Evolutionary conservation across 2,113 vertebrate species (phyloP).

Genomic region (Paedocypris sp.): DNA sequence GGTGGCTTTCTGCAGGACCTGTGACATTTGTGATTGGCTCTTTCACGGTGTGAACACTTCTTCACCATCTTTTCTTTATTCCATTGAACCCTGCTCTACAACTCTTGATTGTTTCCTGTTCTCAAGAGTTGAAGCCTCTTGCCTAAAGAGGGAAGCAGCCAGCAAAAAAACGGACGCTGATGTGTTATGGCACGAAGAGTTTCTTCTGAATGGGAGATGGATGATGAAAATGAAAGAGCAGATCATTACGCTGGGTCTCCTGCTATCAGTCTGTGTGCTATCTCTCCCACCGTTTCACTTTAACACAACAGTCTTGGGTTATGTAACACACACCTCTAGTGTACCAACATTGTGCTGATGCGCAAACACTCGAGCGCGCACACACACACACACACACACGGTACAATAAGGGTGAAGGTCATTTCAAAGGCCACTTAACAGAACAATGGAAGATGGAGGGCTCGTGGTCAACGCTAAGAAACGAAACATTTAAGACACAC

Average conservation of each 20-base stretch:
- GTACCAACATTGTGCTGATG: background rate
- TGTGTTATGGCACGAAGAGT: too few relatives aligned
- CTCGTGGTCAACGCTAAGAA: too few relatives aligned
- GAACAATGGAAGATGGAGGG: background rate
- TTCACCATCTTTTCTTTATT: slow-evolving; percentile 29
- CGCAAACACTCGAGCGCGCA: background rate
- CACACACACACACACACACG: background rate
- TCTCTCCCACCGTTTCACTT: background rate
- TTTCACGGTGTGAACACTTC: too few relatives aligned
- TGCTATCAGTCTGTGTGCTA: background rate
- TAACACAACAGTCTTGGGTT: background rate
- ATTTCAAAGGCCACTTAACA: background rate
- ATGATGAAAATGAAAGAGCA: background rate
- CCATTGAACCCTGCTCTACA: background rate
- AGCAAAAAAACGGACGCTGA: too few relatives aligned
- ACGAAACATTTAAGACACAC: background rate
- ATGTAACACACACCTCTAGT: slow-evolving; percentile 2
- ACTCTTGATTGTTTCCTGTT: too few relatives aligned
- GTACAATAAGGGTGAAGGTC: background rate
- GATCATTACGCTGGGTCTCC: background rate
- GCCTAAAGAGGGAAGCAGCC: too few relatives aligned
- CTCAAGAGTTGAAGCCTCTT: too few relatives aligned
- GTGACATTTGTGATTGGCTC: too few relatives aligned
- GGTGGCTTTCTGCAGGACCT: too few relatives aligned
- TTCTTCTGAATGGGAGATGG: background rate